A percentile compares a stretch with the other conserved stretches of the same genome.
Evolutionary conservation across 2,888 invertebrate species (phyloP).

Genomic region (Acrobasis suavella): DNA sequence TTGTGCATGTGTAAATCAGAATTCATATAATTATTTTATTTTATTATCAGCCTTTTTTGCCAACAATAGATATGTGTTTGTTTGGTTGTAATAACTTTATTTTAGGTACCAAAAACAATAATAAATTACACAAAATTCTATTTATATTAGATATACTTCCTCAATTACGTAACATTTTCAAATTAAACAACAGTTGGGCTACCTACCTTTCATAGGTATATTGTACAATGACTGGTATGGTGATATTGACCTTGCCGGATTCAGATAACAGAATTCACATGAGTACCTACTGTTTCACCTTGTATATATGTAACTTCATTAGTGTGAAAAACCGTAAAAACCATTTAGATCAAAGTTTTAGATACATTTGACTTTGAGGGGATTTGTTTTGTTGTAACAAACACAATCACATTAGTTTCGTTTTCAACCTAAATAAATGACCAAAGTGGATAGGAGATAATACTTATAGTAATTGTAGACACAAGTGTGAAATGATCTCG

Average conservation of each 20-base stretch:
- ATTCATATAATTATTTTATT: too few species aligned
- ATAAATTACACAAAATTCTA: too few species aligned
- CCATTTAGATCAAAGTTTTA: background rate
- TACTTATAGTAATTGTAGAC: conserved; percentile 3
- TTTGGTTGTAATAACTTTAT: too few species aligned
- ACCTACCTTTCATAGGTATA: background rate
- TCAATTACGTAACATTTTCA: too few species aligned
- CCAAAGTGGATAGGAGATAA: background rate
- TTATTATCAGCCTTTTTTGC: too few species aligned
- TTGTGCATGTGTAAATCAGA: too few species aligned
- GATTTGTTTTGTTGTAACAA: background rate
- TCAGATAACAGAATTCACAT: conserved; percentile 11
- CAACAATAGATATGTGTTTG: too few species aligned
- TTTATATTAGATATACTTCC: too few species aligned
- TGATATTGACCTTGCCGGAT: conserved; percentile 14
- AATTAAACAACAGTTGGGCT: background rate
- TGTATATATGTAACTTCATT: conserved; percentile 11
- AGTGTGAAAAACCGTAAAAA: conserved; percentile 16
- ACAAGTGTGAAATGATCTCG: conserved; percentile 3
- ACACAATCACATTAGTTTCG: background rate
- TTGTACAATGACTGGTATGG: background rate
- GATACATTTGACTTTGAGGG: conserved; percentile 4
- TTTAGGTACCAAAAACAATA: too few species aligned
- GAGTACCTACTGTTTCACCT: conserved; percentile 15
- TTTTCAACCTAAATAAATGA: background rate